phyloP scores from a whole-genome alignment of 2,888 invertebrate species.

The Drosophila birchii region DNA sequence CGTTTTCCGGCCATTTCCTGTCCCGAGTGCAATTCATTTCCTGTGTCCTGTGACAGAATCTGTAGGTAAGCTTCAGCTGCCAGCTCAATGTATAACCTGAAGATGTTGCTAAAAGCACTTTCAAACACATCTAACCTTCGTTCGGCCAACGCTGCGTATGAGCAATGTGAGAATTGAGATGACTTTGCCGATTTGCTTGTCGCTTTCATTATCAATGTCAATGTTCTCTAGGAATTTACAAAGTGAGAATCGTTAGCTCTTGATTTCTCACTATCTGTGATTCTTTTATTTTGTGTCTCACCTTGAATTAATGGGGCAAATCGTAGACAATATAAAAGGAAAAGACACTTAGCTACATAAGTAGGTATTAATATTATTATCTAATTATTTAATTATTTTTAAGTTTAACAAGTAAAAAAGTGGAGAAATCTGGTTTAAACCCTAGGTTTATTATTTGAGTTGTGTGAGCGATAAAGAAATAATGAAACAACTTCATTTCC shows the following conservation, averaged over 20 bases:
- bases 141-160: slow-evolving; percentile 32
- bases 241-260: slow-evolving; percentile 3
- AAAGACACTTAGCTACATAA: not conserved
- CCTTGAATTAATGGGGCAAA: slow-evolving; percentile 26
- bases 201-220: slow-evolving; percentile 67
- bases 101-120: not conserved
- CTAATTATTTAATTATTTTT: not conserved
- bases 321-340: not conserved
- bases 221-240: slow-evolving; percentile 23
- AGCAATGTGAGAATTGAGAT: slow-evolving; percentile 14
- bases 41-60: slow-evolving; percentile 10
- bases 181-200: slow-evolving; percentile 26
- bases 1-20: slow-evolving; percentile 25
- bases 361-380: not conserved
- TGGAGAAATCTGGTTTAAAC: not conserved
- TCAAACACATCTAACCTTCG: slow-evolving; percentile 28
- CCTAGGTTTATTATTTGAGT: not conserved
- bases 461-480: not conserved
- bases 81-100: slow-evolving; percentile 6
- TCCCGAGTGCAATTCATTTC: slow-evolving; percentile 26
- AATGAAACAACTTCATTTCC: not conserved
- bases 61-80: slow-evolving; percentile 13
- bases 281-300: slow-evolving; percentile 3
- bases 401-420: not conserved
- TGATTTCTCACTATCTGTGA: slow-evolving; percentile 13